Evolutionary conservation across 2,113 vertebrate genomes (phyloP).

Genomic region (Saccopteryx bilineata): DNA sequence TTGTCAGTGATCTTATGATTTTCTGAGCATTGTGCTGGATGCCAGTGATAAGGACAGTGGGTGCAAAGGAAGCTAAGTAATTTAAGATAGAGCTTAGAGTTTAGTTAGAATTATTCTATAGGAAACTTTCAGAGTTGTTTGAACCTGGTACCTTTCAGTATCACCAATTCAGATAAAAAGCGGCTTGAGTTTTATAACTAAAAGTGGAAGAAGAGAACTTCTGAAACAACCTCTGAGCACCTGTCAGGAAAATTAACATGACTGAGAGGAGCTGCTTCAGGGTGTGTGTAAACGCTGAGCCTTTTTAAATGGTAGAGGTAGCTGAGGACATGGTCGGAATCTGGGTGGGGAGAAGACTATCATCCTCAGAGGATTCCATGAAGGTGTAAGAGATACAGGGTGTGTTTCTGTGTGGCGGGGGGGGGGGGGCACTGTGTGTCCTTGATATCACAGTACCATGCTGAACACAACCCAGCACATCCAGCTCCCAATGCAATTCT

Average conservation of each 20-base stretch:
- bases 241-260: background rate
- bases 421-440: background rate
- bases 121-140: slow-evolving; percentile 28
- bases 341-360: background rate
- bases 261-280: background rate
- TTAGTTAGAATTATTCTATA: background rate
- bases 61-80: background rate
- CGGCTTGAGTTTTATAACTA: background rate
- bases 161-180: background rate
- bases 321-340: background rate
- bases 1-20: background rate
- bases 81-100: background rate
- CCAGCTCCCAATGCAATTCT: background rate
- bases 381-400: background rate
- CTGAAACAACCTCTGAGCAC: background rate
- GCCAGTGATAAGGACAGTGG: background rate
- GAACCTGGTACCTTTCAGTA: background rate
- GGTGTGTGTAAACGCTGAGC: background rate
- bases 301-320: background rate
- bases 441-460: background rate
- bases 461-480: background rate
- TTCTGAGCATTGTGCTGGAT: background rate
- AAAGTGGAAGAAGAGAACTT: background rate
- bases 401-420: background rate
- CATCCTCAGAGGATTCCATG: background rate